Evolutionary conservation across 2,888 invertebrate genomes (phyloP), one percentile per base, ranked within the genome.

Genomic region (Spodoptera exigua): DNA sequence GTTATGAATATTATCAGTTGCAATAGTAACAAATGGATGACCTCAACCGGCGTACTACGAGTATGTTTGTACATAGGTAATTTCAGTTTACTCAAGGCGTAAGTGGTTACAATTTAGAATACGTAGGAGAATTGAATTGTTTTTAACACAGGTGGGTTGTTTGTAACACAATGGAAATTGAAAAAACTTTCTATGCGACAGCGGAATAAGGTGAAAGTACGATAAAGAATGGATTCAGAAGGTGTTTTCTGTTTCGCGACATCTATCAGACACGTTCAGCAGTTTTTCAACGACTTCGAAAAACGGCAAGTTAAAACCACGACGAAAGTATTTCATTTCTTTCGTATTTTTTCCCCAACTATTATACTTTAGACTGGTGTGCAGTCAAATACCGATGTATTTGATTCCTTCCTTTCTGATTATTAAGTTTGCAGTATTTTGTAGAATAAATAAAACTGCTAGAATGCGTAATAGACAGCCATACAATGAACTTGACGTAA

Each of bases 141-240:
- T 18, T 56, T 35, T 52, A 36, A 34, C 5, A 36, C 12, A 57
- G 46, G 46, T 49, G 52, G 39, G 39, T 36, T 49, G n/a, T n/a
- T n/a, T n/a, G n/a, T n/a, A n/a, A n/a, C n/a, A n/a, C n/a, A n/a
- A n/a, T n/a, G n/a, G n/a, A n/a, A n/a, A n/a, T 39, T 9, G 21
- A n/a, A 59, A 68, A 64, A 52, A 70, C 65, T 66, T 66, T 70
- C 58, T 59, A 70, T 39, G 53, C 54, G 32, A 67, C 58, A 62
- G 61, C 61, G 60, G 64, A 62, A 61, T 62, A 70, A 79, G 70
- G 83, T 80, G 84, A 84, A 84, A 83, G 84, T 68, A 76, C 72
- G 71, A 78, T 76, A 79, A 78, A 70, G 61, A 79, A 65, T 46
- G 66, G 46, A 52, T 41, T 45, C 11, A 36, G 45, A 43, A 59